Conservation (phyloP, 2,113 vertebrate genomes). For the Myiopsitta monachus region DNA sequence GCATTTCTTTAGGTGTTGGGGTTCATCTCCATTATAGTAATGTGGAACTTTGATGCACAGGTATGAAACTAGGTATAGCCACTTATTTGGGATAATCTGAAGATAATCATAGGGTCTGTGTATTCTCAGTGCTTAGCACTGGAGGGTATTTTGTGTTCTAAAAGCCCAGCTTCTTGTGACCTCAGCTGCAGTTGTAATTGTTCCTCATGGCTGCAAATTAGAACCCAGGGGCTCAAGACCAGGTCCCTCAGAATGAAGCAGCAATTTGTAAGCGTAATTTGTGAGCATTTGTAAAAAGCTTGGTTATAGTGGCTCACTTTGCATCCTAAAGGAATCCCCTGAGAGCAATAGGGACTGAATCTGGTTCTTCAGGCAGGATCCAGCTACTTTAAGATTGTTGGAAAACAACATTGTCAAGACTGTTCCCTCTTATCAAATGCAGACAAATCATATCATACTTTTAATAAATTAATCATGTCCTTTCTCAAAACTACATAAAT, state of each 20-base stretch:
- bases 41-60: not conserved
- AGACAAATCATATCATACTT: not conserved
- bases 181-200: not conserved
- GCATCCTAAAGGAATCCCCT: not conserved
- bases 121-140: not conserved
- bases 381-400: accelerated
- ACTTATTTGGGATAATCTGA: not conserved
- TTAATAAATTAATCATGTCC: not conserved
- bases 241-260: not conserved
- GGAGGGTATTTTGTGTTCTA: not conserved
- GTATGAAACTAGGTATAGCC: not conserved
- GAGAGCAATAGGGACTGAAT: not conserved
- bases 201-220: not conserved
- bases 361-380: not conserved
- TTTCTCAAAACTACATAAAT: not conserved
- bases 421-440: not conserved
- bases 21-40: not conserved
- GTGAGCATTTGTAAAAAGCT: not conserved
- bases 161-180: not conserved
- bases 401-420: not conserved
- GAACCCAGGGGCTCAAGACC: not conserved
- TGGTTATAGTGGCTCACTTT: not conserved
- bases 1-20: not conserved
- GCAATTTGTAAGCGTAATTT: not conserved
- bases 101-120: not conserved